Base-by-base conservation (phyloP, 2,888 invertebrate genomes). In the Cataglyphis altisquamis region DNA sequence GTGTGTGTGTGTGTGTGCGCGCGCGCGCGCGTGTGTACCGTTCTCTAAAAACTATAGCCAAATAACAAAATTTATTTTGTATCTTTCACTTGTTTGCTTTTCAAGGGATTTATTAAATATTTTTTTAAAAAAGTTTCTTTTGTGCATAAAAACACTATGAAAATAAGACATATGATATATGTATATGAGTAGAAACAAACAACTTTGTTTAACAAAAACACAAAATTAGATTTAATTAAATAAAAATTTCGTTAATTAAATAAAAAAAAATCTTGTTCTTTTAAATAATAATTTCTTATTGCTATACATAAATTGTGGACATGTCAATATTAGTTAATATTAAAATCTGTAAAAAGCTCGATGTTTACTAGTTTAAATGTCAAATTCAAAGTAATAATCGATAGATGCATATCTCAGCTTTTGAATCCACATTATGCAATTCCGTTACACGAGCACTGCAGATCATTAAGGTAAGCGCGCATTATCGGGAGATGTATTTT, bases 401-500 rank as follows among this genome's bases (percentile, higher is more conserved):
- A 63, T 74, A 73, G 45, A 63, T 63, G 21, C 32, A 45, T 12
- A 32, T 6, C 60, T 39, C 39, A 8, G 41, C 45, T 64, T 45
- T 74, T n/a, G 21, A 21, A 32, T 21, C 45, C 18, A 52, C n/a
- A 8, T 52, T 52, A 52, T 3, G 15, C 15, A 41, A 2, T 41
- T 18, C n/a, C 18, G 39, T 84, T 77, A 32, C 57, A 63, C 18
- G 63, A 63, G 57, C 32, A 57, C 21, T 75, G 82, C 77, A 84
- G 84, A 87, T 82, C 77, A 77, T 85, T 85, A 82, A 82, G 70
- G 82, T 82, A 84, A 48, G 64, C 84, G 84, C 83, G 81, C 84
- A 48, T 84, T 78, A 70, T 84, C 60, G 62, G 57, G 60, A 41
- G 64, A 70, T 41, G 39, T 55, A 63, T 62, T 63, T 41, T 60